phyloP scores from a whole-genome alignment of 2,113 vertebrate species.

The Alaudala cheleensis region DNA sequence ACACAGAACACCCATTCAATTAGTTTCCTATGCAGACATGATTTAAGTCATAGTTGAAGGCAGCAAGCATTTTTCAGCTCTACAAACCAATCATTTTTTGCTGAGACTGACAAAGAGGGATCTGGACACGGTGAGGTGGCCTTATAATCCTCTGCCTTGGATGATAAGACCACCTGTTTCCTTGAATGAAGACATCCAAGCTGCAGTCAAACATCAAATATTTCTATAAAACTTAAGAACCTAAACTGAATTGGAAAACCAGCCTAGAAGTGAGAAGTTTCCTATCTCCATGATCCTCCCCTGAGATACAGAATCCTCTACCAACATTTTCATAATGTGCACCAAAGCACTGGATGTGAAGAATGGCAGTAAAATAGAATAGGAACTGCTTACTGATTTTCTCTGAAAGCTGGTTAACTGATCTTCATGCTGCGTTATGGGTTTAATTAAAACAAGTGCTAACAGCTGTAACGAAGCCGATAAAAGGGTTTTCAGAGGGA shows the following conservation, averaged over 20 bases:
- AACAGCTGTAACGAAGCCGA: background rate
- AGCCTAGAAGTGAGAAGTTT: background rate
- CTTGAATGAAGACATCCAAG: background rate
- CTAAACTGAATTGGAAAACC: background rate
- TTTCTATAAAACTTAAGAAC: background rate
- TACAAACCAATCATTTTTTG: background rate
- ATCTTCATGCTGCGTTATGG: background rate
- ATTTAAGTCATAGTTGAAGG: background rate
- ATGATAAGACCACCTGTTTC: background rate
- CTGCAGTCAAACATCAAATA: background rate
- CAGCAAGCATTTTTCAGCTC: background rate
- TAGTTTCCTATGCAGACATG: background rate
- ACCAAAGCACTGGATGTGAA: background rate
- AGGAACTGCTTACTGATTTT: background rate
- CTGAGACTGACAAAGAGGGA: background rate
- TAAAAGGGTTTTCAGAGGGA: background rate
- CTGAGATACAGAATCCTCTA: background rate
- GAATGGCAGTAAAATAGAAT: background rate
- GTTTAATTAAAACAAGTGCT: conserved; percentile 42
- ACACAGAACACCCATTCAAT: background rate
- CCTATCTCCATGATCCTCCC: background rate
- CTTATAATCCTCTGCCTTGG: background rate
- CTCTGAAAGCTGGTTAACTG: conserved; percentile 6
- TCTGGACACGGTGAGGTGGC: background rate
- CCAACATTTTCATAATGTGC: background rate